Evolutionary conservation across 1,140 invertebrate species (phyloP), one percentile per base, ranked within the genome.

Genomic region (Oncopodura yosiiana): DNA sequence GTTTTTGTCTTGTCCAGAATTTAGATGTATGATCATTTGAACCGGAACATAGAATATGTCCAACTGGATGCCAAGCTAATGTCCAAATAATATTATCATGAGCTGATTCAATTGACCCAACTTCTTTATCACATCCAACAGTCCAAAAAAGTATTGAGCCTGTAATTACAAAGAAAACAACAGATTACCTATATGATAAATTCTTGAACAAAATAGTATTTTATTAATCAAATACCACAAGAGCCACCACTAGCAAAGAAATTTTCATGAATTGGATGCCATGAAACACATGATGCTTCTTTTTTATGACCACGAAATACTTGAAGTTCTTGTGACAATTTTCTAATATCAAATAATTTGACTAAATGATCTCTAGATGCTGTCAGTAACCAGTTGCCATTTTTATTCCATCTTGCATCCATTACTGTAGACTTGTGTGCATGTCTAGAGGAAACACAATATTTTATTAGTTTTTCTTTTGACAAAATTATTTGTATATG

Each of bases 81-180:
- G 91, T 90, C 95, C 95, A 99, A 1, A 99, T 92, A 68, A 97
- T 97, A 65, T 91, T 95, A 70, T 99, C 95, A 71, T 99, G 95
- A 23, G 94, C 95, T 67, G 93, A 85, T 73, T 99, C 94, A 66
- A 99, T 95, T 23, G 86, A 83, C 3, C 94, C 95, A 26, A 99
- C 87, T 78, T 99, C 95, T 73, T 97, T 95, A 66, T 97, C 93
- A 59, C 88, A 89, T 3, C 90, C 94, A 63, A 97, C 94, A 75
- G 94, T 85, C 95, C 95, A 99, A 69, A 97, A 99, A 63, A 97
- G 77, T 65, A 99, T 92, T 18, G 93, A 85, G n/a, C n/a, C n/a
- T n/a, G n/a, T n/a, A n/a, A n/a, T n/a, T n/a, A n/a, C n/a, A n/a
- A n/a, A n/a, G n/a, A n/a, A n/a, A n/a, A n/a, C n/a, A n/a, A n/a